A percentile compares a stretch with the other conserved stretches of the same genome.
phyloP scores from a whole-genome alignment of 2,797 vertebrate species.

The Clarias laeviceps region DNA sequence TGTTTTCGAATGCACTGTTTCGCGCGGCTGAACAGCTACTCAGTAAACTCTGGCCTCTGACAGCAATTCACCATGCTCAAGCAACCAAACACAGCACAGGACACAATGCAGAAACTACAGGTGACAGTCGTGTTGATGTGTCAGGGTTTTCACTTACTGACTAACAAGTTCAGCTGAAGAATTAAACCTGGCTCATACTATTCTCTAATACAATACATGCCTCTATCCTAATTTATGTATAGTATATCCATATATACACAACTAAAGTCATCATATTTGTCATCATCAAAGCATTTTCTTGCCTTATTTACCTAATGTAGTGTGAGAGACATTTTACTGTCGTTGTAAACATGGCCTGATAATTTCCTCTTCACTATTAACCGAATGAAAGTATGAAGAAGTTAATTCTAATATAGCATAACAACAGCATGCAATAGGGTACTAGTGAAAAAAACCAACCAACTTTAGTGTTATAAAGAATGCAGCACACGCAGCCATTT shows the following conservation, averaged over 20 bases:
- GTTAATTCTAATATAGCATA: neutral
- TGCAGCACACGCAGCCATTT: neutral
- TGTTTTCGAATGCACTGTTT: neutral
- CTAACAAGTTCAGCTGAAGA: neutral
- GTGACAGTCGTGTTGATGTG: neutral
- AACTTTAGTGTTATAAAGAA: slow-evolving; percentile 5
- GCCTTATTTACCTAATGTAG: neutral
- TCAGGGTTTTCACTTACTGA: neutral
- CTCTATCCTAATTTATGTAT: neutral
- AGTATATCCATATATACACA: too few species aligned
- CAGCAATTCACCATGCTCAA: slow-evolving; percentile 8
- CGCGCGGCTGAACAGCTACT: neutral
- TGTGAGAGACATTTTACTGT: neutral
- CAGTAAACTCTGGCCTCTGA: slow-evolving; percentile 13
- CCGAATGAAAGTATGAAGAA: neutral
- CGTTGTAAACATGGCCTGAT: too few species aligned
- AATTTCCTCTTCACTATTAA: neutral
- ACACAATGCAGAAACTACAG: slow-evolving; percentile 2
- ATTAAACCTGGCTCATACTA: neutral
- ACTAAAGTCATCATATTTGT: neutral
- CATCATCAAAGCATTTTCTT: too few species aligned
- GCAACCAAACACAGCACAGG: neutral
- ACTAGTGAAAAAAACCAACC: neutral
- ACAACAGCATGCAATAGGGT: neutral
- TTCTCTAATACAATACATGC: neutral